phyloP scores from a whole-genome alignment of 2,113 vertebrate species.

The Gobiocypris rarus region DNA sequence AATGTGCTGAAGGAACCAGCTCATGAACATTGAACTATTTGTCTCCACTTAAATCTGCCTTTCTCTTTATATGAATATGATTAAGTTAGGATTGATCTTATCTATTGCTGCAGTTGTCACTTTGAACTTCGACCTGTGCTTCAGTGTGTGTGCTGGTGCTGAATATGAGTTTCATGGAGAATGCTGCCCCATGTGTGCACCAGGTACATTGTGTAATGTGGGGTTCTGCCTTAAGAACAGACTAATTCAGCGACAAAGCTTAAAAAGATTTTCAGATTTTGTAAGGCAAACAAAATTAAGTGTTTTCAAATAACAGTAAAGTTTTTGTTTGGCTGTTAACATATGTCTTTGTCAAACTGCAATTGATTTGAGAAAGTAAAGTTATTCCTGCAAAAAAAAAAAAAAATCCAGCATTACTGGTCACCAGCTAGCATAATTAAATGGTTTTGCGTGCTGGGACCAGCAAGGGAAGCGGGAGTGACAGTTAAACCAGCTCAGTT shows the following conservation, averaged over 20 bases:
- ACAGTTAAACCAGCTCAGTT: too few relatives aligned
- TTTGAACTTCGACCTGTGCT: slow-evolving; percentile 27
- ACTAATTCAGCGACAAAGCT: not conserved
- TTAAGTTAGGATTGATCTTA: not conserved
- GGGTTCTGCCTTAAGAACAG: not conserved
- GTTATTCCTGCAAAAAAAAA: too few relatives aligned
- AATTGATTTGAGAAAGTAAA: not conserved
- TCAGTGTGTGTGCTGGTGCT: slow-evolving; percentile 10
- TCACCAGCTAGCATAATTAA: too few relatives aligned
- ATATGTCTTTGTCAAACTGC: not conserved
- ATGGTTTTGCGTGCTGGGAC: too few relatives aligned
- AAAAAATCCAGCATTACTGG: too few relatives aligned
- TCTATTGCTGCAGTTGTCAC: not conserved
- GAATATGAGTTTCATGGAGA: slow-evolving; percentile 43
- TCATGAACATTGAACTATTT: not conserved
- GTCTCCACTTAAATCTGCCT: not conserved
- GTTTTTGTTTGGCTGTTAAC: not conserved
- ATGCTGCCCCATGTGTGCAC: slow-evolving; percentile 28
- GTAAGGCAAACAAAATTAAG: not conserved
- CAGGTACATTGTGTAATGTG: not conserved
- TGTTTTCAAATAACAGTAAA: not conserved
- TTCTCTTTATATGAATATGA: slow-evolving; percentile 10
- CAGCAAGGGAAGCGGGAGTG: too few relatives aligned
- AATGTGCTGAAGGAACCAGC: too few relatives aligned
- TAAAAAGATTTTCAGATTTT: not conserved